These are phyloP conservation scores for Stercorarius parasiticus DNA, from an alignment of 2,113 vertebrate species.

Conservation along the genomic window DNA sequence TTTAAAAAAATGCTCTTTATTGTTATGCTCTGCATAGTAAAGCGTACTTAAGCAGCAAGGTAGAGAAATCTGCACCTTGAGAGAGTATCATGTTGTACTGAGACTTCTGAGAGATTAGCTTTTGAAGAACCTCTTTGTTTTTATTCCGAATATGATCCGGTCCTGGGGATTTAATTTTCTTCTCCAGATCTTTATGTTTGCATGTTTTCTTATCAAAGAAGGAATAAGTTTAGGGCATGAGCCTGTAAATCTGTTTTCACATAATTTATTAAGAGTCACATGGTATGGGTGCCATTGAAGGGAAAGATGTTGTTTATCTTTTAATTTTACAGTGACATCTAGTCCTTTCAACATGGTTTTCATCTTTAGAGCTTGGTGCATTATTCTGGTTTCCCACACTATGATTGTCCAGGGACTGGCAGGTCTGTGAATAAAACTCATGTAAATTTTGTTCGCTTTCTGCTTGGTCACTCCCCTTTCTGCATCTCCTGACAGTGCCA, in stretches of 20 bases:
- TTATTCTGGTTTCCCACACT: neutral
- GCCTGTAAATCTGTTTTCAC: conserved; percentile 51
- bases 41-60: conserved; percentile 19
- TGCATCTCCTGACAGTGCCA: neutral
- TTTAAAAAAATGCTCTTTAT: conserved; percentile 7
- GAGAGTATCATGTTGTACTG: conserved; percentile 56
- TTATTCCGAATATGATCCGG: conserved; percentile 36
- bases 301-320: conserved; percentile 5
- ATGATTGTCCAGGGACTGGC: neutral
- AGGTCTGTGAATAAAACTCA: neutral
- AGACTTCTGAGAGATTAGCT: conserved; percentile 48
- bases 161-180: conserved; percentile 51
- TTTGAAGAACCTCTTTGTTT: conserved; percentile 68
- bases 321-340: neutral
- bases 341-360: conserved; percentile 7
- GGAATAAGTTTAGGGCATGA: conserved; percentile 10
- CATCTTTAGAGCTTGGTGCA: neutral
- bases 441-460: neutral
- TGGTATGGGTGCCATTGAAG: neutral
- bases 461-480: neutral
- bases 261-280: neutral
- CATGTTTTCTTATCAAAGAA: conserved; percentile 51
- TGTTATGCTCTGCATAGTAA: conserved; percentile 15
- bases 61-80: conserved; percentile 38
- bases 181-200: conserved; percentile 21